Evolutionary conservation across 30 jellyfish, hydroid and myxozoan genomes (phyloP).

Genomic region (Cassiopea andromeda): DNA sequence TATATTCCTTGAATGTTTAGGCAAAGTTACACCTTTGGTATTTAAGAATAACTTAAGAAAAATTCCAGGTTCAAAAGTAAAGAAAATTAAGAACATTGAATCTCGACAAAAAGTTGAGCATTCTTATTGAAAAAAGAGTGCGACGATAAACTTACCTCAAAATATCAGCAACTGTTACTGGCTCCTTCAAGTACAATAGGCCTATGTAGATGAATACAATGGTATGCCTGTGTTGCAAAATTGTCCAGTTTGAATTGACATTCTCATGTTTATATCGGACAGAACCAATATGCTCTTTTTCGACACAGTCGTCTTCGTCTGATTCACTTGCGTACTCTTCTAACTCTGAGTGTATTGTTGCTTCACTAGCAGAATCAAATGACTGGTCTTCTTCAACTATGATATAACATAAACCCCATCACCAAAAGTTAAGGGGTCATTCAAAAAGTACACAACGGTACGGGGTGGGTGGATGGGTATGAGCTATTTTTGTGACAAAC

Average conservation of each 20-base stretch:
- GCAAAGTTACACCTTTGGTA: too few species aligned
- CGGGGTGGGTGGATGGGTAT: too few species aligned
- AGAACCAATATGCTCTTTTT: slow-evolving; percentile 60
- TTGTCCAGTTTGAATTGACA: neutral
- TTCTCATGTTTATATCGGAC: slow-evolving; percentile 14
- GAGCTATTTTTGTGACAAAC: too few species aligned
- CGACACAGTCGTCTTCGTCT: neutral
- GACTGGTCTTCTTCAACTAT: neutral
- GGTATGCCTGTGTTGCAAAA: slow-evolving; percentile 43
- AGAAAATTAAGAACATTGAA: too few species aligned
- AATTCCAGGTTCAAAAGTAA: too few species aligned
- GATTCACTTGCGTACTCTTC: neutral
- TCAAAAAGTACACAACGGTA: neutral
- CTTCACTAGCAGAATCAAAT: neutral
- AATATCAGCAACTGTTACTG: slow-evolving; percentile 61
- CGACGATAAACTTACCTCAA: slow-evolving; percentile 18
- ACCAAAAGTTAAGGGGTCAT: neutral
- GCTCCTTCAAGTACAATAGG: slow-evolving; percentile 43
- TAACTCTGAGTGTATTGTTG: slow-evolving; percentile 1
- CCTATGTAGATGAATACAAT: slow-evolving; percentile 44
- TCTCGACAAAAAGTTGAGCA: too few species aligned
- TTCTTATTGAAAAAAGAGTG: too few species aligned
- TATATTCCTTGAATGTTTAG: too few species aligned
- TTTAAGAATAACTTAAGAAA: too few species aligned
- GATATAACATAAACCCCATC: neutral